Base-by-base conservation (phyloP, 2,888 invertebrate genomes). In the Ecliptopera silaceata region DNA sequence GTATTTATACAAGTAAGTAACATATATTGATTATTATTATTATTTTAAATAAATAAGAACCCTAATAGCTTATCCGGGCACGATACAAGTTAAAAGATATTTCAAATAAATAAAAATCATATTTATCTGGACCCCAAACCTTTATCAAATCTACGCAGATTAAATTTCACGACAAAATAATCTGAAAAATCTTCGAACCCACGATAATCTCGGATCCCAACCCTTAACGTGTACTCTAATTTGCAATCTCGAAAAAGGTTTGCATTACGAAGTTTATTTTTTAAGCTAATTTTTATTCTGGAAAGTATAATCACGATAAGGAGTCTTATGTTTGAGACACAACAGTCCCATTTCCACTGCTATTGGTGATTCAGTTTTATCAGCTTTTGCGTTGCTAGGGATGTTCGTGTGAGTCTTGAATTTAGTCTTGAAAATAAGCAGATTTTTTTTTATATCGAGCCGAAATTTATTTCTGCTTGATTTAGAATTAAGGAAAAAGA, bases 331-430 rank as follows among this genome's bases (percentile, higher is more conserved):
- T 6, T 47, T 18, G 38, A 15, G n/a, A 41, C 18, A 11, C 6
- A n/a, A 29, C 38, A 8, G 15, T 38, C 29, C 13, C 13, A 10
- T 17, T 15, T 15, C 15, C 10, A 29, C 10, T 15, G 36, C 6
- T 10, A 26, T 17, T 5, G 31, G 38, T 26, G 20, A 32, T 57
- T 44, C 13, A 36, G 46, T 50, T 54, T 54, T 26, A 50, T 36
- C 42, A 43, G 45, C 34, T n/a, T 36, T n/a, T 20, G 15, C 17
- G 22, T 13, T n/a, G 13, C 36, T 47, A 29, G 47, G 38, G 46
- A 15, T 38, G 47, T 38, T 1, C 26, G 38, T 38, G 10, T 11
- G 1, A 6, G 26, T 26, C 26, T 26, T 26, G 26, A 26, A 8
- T 26, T 8, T 45, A 13, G 42, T 42, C 12, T 42, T 48, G 11